Percentiles rank a stretch among this genome's conserved stretches.
Evolutionary conservation across 1,140 invertebrate genomes (phyloP).

Genomic region (Geopemphigus sp.): DNA sequence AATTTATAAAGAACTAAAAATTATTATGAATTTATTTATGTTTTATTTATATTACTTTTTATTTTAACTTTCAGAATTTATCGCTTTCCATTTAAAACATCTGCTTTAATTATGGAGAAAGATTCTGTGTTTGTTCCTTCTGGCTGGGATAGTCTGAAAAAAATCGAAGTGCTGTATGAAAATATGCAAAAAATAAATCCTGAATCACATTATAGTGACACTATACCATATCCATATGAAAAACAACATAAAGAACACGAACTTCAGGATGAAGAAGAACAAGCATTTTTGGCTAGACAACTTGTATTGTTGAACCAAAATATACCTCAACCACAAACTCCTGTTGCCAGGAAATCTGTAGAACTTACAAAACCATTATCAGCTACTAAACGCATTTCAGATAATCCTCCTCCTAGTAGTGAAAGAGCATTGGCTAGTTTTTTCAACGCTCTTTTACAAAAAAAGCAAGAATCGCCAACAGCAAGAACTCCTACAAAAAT

Average conservation of each 20-base stretch:
- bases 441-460: conserved; percentile 94
- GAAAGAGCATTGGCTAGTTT: conserved; percentile 96
- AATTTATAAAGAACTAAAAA: neutral
- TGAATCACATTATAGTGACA: conserved; percentile 88
- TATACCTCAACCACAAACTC: conserved; percentile 57
- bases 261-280: conserved; percentile 90
- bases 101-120: conserved; percentile 96
- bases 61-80: conserved; percentile 87
- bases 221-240: conserved; percentile 75
- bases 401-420: conserved; percentile 58
- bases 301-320: conserved; percentile 64
- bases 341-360: conserved; percentile 62
- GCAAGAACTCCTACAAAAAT: conserved; percentile 30
- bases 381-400: conserved; percentile 56
- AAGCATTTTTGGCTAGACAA: conserved; percentile 82
- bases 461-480: conserved; percentile 65
- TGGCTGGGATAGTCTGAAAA: conserved; percentile 99
- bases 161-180: conserved; percentile 96
- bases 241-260: conserved; percentile 83
- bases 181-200: conserved; percentile 92
- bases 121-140: conserved; percentile 97
- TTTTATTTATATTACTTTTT: neutral
- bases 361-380: conserved; percentile 58
- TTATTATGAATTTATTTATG: neutral
- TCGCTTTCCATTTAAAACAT: conserved; percentile 89